Evolutionary conservation across 2,113 vertebrate species (phyloP).

Genomic region (Phylloscopus trochiloides): DNA sequence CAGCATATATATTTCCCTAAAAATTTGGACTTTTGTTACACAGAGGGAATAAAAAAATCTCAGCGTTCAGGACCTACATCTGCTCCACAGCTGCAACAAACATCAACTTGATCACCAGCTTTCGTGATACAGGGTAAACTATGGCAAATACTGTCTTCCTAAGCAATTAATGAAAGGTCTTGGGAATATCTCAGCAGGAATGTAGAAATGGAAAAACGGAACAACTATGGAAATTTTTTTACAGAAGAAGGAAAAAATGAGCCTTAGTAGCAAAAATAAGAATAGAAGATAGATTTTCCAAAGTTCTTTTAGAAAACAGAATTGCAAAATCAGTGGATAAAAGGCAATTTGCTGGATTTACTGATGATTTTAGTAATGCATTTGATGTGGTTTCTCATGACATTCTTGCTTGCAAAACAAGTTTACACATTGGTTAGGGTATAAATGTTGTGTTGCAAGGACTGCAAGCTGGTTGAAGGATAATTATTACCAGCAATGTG

Average conservation of each 20-base stretch:
- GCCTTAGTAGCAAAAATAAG: not conserved
- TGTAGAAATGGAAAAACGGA: not conserved
- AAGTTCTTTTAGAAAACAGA: constrained; percentile 22
- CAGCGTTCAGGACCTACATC: not conserved
- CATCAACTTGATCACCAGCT: not conserved
- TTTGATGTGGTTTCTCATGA: constrained; percentile 26
- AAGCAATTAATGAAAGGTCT: constrained; percentile 1
- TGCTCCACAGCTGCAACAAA: not conserved
- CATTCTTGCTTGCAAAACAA: constrained; percentile 39
- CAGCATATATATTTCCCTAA: not conserved
- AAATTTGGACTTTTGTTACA: not conserved
- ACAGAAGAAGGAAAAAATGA: not conserved
- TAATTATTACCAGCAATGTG: not conserved
- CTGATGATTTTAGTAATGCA: constrained; percentile 7
- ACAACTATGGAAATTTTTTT: not conserved
- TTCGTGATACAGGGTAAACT: not conserved
- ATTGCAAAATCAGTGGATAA: constrained; percentile 30
- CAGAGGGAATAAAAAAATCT: not conserved
- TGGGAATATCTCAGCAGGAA: not conserved
- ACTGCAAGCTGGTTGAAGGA: not conserved
- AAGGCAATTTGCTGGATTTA: not conserved
- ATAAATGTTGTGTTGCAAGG: not conserved
- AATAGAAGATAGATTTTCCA: not conserved
- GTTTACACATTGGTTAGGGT: not conserved
- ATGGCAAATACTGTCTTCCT: not conserved